Base-by-base conservation (phyloP, 2,888 invertebrate genomes). In the Tenthredo distinguenda region DNA sequence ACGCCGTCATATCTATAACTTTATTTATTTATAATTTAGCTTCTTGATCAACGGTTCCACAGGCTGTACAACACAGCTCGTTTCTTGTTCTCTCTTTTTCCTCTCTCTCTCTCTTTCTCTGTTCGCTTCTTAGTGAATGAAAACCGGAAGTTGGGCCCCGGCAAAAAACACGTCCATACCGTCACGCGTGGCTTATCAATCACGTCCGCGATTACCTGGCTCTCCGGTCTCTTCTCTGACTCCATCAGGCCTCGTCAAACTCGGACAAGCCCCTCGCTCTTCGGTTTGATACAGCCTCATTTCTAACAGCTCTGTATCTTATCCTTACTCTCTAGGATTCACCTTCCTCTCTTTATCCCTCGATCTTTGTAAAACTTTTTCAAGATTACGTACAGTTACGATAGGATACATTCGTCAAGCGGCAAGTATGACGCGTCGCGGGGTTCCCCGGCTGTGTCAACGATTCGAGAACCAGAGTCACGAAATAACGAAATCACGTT, bases 141-240 rank as follows among this genome's bases (percentile, higher is more conserved):
- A 71, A 84, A 84, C 84, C 76, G 76, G 84, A 76, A 58, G 84
- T 84, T 31, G 58, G n/a, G 84, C 15, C 55, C 10, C 6, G 47
- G 55, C 47, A 85, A 84, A 76, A 85, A 40, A 79, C 47, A 26
- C 85, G 79, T 79, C 58, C 37, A 79, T 85, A 85, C 85, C 85
- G 85, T 85, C 85, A 85, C 85, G 85, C 85, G 85, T 85, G 55
- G 85, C 85, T 85, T 85, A 85, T 85, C 85, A 85, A 79, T 85
- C 85, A 85, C 79, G 62, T 55, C 50, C 47, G 47, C 85, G 62
- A 85, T 85, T 85, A 79, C 85, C 79, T 31, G 76, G 37, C 68
- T 65, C 62, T 84, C 26, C 62, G 18, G 81, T 81, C 40, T 62
- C 81, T 62, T 62, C 77, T 77, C 55, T n/a, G 81, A 62, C 50